phyloP scores from a whole-genome alignment of 2,113 vertebrate genomes.

The Tragulus kanchil region DNA sequence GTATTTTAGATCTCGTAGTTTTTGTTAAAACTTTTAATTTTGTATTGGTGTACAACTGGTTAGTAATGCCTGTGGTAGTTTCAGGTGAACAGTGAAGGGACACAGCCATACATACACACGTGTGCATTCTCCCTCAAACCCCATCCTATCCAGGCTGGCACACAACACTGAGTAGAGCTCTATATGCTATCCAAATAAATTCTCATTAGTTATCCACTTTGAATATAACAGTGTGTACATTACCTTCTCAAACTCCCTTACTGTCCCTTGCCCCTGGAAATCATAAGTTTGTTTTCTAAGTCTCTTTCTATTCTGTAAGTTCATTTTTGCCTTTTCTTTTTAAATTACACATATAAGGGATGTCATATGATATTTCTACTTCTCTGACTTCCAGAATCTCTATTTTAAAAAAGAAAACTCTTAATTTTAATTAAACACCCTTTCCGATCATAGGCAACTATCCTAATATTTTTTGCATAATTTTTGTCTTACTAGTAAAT shows the following conservation, averaged over 20 bases:
- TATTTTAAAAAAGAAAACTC: neutral
- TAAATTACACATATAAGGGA: neutral
- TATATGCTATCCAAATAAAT: neutral
- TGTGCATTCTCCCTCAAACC: neutral
- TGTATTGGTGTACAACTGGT: neutral
- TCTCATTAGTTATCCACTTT: neutral
- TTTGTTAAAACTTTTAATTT: neutral
- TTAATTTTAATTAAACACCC: neutral
- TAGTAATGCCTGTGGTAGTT: neutral
- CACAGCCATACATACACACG: neutral
- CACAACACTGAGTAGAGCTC: neutral
- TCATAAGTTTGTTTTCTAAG: neutral
- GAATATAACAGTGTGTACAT: neutral
- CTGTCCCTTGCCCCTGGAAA: neutral
- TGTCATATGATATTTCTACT: neutral
- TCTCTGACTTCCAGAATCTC: neutral
- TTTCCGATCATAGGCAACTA: neutral
- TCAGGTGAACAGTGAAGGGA: neutral
- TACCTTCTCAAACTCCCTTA: neutral
- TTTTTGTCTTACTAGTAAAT: neutral
- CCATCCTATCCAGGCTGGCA: neutral
- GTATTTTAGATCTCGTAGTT: neutral
- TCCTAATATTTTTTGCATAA: neutral
- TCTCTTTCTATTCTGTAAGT: neutral
- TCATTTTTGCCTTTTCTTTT: neutral